Evolutionary conservation across 2,113 vertebrate species (phyloP).

Genomic region (Epinephelus moara): DNA sequence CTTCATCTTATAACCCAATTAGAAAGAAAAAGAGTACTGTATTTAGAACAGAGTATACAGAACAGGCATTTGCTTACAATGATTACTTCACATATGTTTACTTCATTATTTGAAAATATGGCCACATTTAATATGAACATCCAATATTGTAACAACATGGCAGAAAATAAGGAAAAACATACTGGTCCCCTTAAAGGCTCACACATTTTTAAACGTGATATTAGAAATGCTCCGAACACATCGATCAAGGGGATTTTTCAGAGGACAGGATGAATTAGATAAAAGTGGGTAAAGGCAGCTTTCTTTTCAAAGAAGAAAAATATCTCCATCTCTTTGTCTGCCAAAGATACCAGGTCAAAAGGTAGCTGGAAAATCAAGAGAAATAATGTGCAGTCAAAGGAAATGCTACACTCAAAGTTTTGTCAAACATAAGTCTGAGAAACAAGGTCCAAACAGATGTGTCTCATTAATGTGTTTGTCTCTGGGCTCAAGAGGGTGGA

Average conservation of each 20-base stretch:
- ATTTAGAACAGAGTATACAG: no score
- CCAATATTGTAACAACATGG: no score
- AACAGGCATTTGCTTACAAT: no score
- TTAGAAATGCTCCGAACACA: neutral
- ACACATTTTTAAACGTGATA: neutral
- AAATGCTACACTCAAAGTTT: neutral
- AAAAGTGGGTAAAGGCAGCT: constrained; percentile 1
- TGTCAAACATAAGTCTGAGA: constrained; percentile 28
- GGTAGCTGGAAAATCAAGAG: constrained; percentile 4
- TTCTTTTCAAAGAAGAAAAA: neutral
- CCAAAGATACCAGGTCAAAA: constrained; percentile 11
- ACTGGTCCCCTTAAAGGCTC: neutral
- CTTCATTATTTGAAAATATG: no score
- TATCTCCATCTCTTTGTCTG: neutral
- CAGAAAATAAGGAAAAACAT: no score
- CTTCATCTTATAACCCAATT: no score
- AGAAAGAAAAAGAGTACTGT: no score
- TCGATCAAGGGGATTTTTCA: neutral
- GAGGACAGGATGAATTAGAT: neutral
- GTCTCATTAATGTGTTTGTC: constrained; percentile 44
- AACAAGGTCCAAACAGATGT: constrained; percentile 35
- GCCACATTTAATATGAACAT: no score
- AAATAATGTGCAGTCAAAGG: constrained; percentile 9
- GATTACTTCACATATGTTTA: no score
- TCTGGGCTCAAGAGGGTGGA: constrained; percentile 22